Conservation (phyloP, 2,797 vertebrate species). For the Eulemur rubriventer region DNA sequence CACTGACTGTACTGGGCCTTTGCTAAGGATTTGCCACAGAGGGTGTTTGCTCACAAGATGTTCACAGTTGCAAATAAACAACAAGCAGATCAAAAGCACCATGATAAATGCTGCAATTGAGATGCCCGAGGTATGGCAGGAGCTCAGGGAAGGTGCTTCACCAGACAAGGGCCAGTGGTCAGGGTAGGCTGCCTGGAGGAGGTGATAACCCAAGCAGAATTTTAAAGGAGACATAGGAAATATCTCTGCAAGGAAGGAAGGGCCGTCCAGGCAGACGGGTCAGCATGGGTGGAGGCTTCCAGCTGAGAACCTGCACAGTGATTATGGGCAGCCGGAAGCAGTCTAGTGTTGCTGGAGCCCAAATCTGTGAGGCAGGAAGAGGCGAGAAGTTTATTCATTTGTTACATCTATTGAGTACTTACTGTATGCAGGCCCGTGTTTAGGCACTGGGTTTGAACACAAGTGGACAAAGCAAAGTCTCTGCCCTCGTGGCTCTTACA, state of each 20-base stretch:
- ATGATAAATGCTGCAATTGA: background rate
- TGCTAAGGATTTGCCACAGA: background rate
- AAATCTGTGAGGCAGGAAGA: background rate
- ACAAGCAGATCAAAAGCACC: background rate
- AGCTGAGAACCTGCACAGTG: background rate
- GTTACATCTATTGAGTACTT: background rate
- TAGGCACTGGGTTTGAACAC: background rate
- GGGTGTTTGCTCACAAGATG: background rate
- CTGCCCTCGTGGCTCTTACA: background rate
- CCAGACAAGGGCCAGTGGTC: background rate
- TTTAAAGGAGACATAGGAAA: background rate
- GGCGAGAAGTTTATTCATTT: background rate
- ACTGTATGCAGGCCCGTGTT: background rate
- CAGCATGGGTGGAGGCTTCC: background rate
- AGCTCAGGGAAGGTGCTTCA: background rate
- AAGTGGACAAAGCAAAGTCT: background rate
- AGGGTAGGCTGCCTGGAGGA: background rate
- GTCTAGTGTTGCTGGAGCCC: background rate
- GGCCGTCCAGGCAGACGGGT: background rate
- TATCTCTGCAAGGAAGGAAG: background rate
- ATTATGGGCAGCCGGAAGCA: background rate
- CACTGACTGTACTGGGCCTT: background rate
- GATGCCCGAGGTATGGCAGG: background rate
- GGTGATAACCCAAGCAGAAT: background rate
- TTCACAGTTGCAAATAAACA: background rate